Conservation (phyloP, 2,888 invertebrate species). For the Diarsia mendica region DNA sequence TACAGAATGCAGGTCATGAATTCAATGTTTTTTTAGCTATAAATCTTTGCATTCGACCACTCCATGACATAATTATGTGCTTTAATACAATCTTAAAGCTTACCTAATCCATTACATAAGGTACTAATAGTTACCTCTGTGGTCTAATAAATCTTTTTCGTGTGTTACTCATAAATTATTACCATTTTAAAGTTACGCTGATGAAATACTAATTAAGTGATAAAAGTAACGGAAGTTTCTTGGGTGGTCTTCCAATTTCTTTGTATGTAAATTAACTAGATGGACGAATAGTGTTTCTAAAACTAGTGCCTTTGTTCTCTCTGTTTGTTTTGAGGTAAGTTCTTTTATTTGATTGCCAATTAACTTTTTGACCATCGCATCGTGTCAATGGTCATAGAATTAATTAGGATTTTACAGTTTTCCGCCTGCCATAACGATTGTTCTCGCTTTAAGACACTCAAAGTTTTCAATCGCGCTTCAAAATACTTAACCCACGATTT, state of each 20-base stretch:
- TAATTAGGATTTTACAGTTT: not conserved
- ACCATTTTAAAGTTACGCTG: constrained; percentile 28
- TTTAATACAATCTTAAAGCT: constrained; percentile 25
- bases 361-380: not conserved
- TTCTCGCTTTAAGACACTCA: too few relatives aligned
- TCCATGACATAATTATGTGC: constrained; percentile 40
- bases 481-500: not conserved
- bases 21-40: constrained; percentile 28
- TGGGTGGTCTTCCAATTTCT: constrained; percentile 57
- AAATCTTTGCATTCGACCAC: constrained; percentile 41
- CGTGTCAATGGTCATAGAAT: not conserved
- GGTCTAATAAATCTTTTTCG: constrained; percentile 29
- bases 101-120: constrained; percentile 37
- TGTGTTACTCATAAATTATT: constrained; percentile 31
- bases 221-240: constrained; percentile 41
- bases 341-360: not conserved
- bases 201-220: constrained; percentile 61
- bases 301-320: not conserved
- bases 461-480: not conserved
- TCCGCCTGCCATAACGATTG: not conserved
- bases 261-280: constrained; percentile 55
- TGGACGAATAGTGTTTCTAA: not conserved
- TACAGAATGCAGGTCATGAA: constrained; percentile 49
- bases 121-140: constrained; percentile 7
- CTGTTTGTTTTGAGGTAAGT: not conserved